Evolutionary conservation across 1,140 invertebrate species (phyloP), one percentile per base, ranked within the genome.

Genomic region (Potamilus streckersoni): DNA sequence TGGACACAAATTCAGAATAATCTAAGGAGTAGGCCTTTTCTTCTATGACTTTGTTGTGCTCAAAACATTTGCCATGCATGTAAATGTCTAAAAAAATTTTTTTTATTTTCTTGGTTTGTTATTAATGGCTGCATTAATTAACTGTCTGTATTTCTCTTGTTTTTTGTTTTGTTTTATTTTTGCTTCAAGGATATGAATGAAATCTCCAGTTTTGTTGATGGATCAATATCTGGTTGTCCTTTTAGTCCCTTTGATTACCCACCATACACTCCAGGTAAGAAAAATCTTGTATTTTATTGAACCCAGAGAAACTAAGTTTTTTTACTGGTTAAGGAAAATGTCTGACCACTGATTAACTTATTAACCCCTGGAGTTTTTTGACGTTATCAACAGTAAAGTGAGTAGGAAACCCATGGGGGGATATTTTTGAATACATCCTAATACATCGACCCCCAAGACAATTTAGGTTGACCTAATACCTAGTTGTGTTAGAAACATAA

Each of bases 151-250:
- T 19, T 57, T 15, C 6, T 20, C 67, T 27, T n/a, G 69, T 14
- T n/a, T 20, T 15, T 55, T 49, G 68, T 55, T 19, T 49, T 17
- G 2, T 61, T n/a, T 31, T 31, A 20, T 69, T 63, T 64, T 66
- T 74, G 66, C 68, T 49, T 69, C n/a, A 61, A 89, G 86, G 91
- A 92, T 78, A 92, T 96, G 96, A 96, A 97, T 89, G 96, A 97
- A 86, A 94, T 95, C 2, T 94, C 94, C 0, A 96, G 95, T 87
- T 95, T 95, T 90, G 91, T 93, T n/a, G 92, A 93, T 82, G 95
- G 95, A 27, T 88, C 88, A 62, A 78, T 80, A 23, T 61, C 82
- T 72, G 90, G 91, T 19, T 92, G 95, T 62, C 92, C 92, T 82
- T 82, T 17, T 73, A 91, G 93, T 77, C 81, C 82, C 15, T 90